Conservation (phyloP, 2,888 invertebrate species). For the Leptopilina drosophilae region DNA sequence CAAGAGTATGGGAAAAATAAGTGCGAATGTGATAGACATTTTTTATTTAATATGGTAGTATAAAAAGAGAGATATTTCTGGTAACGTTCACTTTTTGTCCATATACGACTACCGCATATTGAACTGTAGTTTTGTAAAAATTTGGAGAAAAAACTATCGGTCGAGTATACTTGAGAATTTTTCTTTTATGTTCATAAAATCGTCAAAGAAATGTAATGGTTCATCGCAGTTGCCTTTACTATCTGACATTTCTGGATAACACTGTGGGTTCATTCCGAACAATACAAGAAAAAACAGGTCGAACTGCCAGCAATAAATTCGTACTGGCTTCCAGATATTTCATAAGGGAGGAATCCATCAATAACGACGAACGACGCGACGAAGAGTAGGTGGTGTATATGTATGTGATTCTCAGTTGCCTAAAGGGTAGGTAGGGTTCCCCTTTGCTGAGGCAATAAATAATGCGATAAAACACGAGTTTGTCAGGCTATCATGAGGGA, state of each 20-base stretch:
- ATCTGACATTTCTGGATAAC: slow-evolving; percentile 67
- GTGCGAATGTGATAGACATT: too few relatives aligned
- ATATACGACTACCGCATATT: too few relatives aligned
- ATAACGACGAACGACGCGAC: slow-evolving; percentile 64
- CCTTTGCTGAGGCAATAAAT: slow-evolving; percentile 73
- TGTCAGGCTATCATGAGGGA: slow-evolving; percentile 72
- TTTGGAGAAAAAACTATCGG: too few relatives aligned
- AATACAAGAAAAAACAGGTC: slow-evolving; percentile 76
- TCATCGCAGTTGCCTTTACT: slow-evolving; percentile 66
- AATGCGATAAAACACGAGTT: slow-evolving; percentile 77
- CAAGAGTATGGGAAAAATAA: too few relatives aligned
- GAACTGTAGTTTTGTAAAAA: too few relatives aligned
- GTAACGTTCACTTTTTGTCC: too few relatives aligned
- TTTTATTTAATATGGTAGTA: too few relatives aligned
- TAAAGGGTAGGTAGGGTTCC: slow-evolving; percentile 57
- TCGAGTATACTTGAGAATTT: too few relatives aligned
- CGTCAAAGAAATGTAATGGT: slow-evolving; percentile 58
- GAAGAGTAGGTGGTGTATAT: slow-evolving; percentile 54
- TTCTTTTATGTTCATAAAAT: too few relatives aligned
- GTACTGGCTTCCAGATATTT: slow-evolving; percentile 74
- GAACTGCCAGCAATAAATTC: slow-evolving; percentile 76
- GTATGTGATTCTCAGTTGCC: slow-evolving; percentile 62
- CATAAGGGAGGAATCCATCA: slow-evolving; percentile 77
- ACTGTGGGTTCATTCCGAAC: slow-evolving; percentile 75
- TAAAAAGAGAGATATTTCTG: too few relatives aligned